These are phyloP conservation scores for Astyanax mexicanus DNA, from an alignment of 2,797 vertebrate genomes.

Conservation along the genomic window DNA sequence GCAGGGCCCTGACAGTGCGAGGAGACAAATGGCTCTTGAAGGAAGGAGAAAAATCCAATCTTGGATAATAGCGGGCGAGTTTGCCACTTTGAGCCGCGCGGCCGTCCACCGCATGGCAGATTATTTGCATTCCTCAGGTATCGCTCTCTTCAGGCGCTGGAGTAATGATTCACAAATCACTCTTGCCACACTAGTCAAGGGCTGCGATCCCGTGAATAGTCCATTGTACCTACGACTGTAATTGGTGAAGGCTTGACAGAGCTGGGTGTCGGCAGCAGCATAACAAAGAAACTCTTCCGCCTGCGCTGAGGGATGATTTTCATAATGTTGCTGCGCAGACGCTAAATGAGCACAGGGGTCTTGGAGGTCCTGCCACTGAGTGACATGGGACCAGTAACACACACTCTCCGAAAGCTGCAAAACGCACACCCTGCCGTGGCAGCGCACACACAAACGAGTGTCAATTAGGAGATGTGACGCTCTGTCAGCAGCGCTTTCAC, in stretches of 20 bases:
- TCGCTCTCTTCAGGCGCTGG: constrained; percentile 92
- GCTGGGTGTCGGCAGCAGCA: constrained; percentile 93
- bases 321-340: constrained; percentile 95
- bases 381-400: constrained; percentile 95
- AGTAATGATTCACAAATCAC: constrained; percentile 99
- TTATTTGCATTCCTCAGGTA: constrained; percentile 99
- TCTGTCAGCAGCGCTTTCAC: constrained; percentile 72
- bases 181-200: constrained; percentile 95
- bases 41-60: constrained; percentile 75
- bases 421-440: constrained; percentile 77
- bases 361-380: constrained; percentile 94
- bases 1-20: constrained; percentile 59
- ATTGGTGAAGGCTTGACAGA: constrained; percentile 99
- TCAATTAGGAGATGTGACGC: constrained; percentile 81
- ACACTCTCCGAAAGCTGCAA: constrained; percentile 83
- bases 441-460: constrained; percentile 68
- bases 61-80: constrained; percentile 88
- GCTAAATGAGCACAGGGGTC: constrained; percentile 96
- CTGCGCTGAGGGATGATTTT: constrained; percentile 99
- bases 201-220: constrained; percentile 99
- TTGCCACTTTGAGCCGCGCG: constrained; percentile 89
- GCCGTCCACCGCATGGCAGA: constrained; percentile 89
- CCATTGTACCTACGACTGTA: constrained; percentile 99
- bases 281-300: constrained; percentile 98
- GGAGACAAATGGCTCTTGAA: constrained; percentile 68